A percentile compares a stretch with the other conserved stretches of the same genome.
These are phyloP conservation scores for Hydroisotoma schaefferi DNA, from an alignment of 2,888 invertebrate genomes.

Conservation along the genomic window DNA sequence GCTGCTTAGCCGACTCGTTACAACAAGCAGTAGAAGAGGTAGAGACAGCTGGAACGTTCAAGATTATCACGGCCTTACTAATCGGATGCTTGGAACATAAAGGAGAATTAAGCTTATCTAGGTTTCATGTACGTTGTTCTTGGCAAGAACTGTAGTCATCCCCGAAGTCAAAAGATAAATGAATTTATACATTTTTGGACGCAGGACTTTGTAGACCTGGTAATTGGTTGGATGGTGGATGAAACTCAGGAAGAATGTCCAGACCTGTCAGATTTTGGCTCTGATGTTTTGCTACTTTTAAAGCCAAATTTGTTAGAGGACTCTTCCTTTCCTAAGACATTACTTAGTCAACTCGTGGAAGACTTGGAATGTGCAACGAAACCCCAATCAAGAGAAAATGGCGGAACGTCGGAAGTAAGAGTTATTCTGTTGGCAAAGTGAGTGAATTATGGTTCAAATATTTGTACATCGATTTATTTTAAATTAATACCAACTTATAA, in stretches of 20 bases:
- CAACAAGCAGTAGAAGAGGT: slow-evolving; percentile 28
- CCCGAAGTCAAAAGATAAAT: neutral
- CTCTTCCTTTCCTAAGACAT: slow-evolving; percentile 23
- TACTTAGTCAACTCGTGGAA: slow-evolving; percentile 30
- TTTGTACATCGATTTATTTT: too few species aligned
- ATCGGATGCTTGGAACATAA: slow-evolving; percentile 20
- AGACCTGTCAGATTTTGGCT: slow-evolving; percentile 31
- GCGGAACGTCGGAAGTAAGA: slow-evolving; percentile 18
- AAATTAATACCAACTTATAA: too few species aligned
- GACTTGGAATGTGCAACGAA: slow-evolving; percentile 29
- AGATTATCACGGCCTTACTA: slow-evolving; percentile 25
- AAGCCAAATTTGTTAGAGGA: slow-evolving; percentile 32
- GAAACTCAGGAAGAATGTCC: slow-evolving; percentile 18
- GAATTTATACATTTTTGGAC: neutral
- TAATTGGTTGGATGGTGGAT: slow-evolving; percentile 47
- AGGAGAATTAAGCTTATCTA: slow-evolving; percentile 18
- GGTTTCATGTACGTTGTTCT: slow-evolving; percentile 22
- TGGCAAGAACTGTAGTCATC: neutral
- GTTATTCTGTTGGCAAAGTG: slow-evolving; percentile 29
- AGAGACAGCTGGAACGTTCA: slow-evolving; percentile 22
- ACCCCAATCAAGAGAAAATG: slow-evolving; percentile 12
- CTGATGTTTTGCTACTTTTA: slow-evolving; percentile 32
- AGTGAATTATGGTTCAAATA: neutral
- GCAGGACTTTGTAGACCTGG: slow-evolving; percentile 46
- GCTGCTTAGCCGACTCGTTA: slow-evolving; percentile 14